phyloP scores from a whole-genome alignment of 2,888 invertebrate species.

The Dryocosmus kuriphilus region DNA sequence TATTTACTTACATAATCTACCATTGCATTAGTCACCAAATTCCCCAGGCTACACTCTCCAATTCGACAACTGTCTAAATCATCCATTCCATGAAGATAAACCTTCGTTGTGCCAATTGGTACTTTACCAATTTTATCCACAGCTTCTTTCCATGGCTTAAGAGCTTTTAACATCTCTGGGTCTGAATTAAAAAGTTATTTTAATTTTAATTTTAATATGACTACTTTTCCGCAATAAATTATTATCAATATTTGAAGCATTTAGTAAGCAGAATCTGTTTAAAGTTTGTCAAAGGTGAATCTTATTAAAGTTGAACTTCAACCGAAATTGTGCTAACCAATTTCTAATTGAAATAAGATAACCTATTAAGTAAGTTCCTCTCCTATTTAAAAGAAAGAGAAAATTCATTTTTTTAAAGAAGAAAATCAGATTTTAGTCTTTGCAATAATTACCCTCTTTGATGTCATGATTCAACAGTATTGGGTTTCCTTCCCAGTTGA shows the following conservation, averaged over 20 bases:
- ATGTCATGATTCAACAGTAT: constrained; percentile 83
- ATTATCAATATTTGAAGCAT: too few species aligned
- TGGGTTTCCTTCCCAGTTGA: constrained; percentile 85
- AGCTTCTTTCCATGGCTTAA: constrained; percentile 81
- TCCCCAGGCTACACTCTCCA: constrained; percentile 87
- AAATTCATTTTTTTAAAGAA: too few species aligned
- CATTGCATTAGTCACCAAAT: constrained; percentile 86
- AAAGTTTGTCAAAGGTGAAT: too few species aligned
- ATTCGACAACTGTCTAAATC: constrained; percentile 78
- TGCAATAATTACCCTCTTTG: constrained; percentile 81
- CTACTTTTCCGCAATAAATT: neutral
- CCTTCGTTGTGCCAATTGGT: constrained; percentile 81
- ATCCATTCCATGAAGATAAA: constrained; percentile 78
- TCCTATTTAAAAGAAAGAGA: too few species aligned
- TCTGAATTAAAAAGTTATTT: constrained; percentile 76
- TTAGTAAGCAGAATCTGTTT: too few species aligned
- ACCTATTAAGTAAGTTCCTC: too few species aligned
- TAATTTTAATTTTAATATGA: neutral
- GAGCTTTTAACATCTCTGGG: constrained; percentile 79
- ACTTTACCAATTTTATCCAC: constrained; percentile 80
- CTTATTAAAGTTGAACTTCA: too few species aligned
- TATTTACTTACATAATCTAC: constrained; percentile 70
- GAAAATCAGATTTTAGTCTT: too few species aligned
- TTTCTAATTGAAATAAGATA: too few species aligned
- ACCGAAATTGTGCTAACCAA: too few species aligned